phyloP scores from a whole-genome alignment of 2,888 invertebrate genomes.

The Steromphala cineraria region DNA sequence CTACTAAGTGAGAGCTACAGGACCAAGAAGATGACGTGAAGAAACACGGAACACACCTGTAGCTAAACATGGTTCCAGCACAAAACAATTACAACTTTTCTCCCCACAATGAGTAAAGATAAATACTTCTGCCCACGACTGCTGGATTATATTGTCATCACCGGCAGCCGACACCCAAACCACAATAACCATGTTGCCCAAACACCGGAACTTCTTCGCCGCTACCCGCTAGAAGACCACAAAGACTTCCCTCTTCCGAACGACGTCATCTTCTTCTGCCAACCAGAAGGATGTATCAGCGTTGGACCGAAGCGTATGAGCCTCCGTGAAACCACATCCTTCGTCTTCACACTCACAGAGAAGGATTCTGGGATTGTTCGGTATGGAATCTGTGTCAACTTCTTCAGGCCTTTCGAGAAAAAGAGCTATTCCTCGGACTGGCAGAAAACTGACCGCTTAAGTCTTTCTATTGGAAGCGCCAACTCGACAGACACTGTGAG shows the following conservation, averaged over 20 bases:
- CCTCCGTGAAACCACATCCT: slow-evolving; percentile 91
- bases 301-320: slow-evolving; percentile 86
- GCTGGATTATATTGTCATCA: slow-evolving; percentile 95
- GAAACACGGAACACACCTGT: neutral
- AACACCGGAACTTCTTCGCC: slow-evolving; percentile 93
- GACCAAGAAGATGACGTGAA: slow-evolving; percentile 6
- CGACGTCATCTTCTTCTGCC: slow-evolving; percentile 99
- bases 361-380: slow-evolving; percentile 90
- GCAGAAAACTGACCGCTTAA: slow-evolving; percentile 54
- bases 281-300: slow-evolving; percentile 95
- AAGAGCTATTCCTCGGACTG: slow-evolving; percentile 46
- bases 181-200: slow-evolving; percentile 78
- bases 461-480: slow-evolving; percentile 36
- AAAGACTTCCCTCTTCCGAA: slow-evolving; percentile 96
- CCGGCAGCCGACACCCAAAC: slow-evolving; percentile 87
- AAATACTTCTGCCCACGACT: slow-evolving; percentile 79
- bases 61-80: slow-evolving; percentile 19
- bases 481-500: slow-evolving; percentile 52
- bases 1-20: neutral
- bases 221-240: slow-evolving; percentile 95
- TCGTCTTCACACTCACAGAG: slow-evolving; percentile 98
- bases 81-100: neutral
- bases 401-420: slow-evolving; percentile 88
- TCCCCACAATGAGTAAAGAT: slow-evolving; percentile 33
- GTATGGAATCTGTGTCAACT: slow-evolving; percentile 98